A percentile compares a stretch with the other conserved stretches of the same genome.
Conservation (phyloP, 2,888 invertebrate genomes). For the Drosophila lutescens region DNA sequence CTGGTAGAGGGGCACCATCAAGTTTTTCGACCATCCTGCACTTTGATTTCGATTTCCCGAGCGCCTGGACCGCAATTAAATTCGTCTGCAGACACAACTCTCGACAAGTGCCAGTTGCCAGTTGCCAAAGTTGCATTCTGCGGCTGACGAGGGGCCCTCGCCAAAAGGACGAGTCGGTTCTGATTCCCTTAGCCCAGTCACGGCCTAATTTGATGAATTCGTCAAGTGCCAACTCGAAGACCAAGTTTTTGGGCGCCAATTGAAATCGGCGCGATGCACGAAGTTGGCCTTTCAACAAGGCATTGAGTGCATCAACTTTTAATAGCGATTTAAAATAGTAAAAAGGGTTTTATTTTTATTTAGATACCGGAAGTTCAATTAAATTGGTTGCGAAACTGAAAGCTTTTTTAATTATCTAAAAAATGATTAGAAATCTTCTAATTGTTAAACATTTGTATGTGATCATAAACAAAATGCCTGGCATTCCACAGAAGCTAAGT, state of each 20-base stretch:
- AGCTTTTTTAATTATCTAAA: neutral
- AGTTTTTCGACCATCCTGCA: constrained; percentile 32
- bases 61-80: constrained; percentile 43
- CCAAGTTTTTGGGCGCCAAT: constrained; percentile 41
- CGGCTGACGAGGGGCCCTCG: constrained; percentile 21
- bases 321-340: neutral
- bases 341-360: neutral
- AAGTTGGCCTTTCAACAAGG: constrained; percentile 3
- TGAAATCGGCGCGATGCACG: constrained; percentile 23
- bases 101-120: constrained; percentile 19
- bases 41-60: constrained; percentile 39
- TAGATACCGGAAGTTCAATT: neutral
- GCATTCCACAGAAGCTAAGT: neutral
- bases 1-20: neutral
- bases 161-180: neutral
- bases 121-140: constrained; percentile 23
- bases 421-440: too few species aligned
- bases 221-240: constrained; percentile 48
- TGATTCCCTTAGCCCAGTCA: constrained; percentile 19
- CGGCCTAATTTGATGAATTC: constrained; percentile 54
- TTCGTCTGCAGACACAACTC: constrained; percentile 28
- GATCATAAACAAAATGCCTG: too few species aligned
- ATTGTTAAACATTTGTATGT: too few species aligned
- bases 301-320: constrained; percentile 1
- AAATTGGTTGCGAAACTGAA: neutral